These are phyloP conservation scores for Harpegnathos saltator DNA, from an alignment of 1,140 invertebrate genomes.

Conservation along the genomic window DNA sequence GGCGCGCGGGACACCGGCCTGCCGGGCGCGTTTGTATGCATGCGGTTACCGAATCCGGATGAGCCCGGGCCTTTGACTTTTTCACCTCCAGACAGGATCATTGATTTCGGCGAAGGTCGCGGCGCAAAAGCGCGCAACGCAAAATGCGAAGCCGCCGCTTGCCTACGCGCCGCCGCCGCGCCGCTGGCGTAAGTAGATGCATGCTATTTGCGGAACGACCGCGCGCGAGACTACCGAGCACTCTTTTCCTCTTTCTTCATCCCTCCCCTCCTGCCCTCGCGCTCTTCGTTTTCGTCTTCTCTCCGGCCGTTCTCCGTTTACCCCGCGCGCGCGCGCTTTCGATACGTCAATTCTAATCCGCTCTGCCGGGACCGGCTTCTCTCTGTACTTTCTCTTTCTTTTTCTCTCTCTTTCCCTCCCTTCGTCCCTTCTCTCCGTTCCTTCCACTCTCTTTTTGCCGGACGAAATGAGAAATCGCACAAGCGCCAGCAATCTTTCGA, in stretches of 20 bases:
- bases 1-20: background rate
- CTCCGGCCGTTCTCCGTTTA: background rate
- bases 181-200: too few relatives aligned
- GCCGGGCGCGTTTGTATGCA: constrained; percentile 37
- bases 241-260: constrained; percentile 40
- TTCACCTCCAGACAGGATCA: constrained; percentile 76
- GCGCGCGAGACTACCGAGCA: constrained; percentile 22
- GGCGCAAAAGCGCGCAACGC: constrained; percentile 23
- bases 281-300: too few relatives aligned
- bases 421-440: too few relatives aligned
- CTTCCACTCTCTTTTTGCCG: too few relatives aligned
- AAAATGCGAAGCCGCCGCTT: constrained; percentile 21
- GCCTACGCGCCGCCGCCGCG: background rate
- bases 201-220: constrained; percentile 31
- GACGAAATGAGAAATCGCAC: background rate
- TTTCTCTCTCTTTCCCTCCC: background rate
- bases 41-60: constrained; percentile 61
- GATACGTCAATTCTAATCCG: background rate
- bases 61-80: constrained; percentile 67
- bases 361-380: background rate
- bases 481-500: too few relatives aligned
- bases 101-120: constrained; percentile 68
- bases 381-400: background rate
- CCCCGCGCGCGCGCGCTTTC: background rate
- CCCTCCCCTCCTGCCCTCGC: background rate